Percentiles rank a stretch among this genome's conserved stretches.
phyloP scores from a whole-genome alignment of 2,113 vertebrate genomes.

The Osmerus eperlanus region DNA sequence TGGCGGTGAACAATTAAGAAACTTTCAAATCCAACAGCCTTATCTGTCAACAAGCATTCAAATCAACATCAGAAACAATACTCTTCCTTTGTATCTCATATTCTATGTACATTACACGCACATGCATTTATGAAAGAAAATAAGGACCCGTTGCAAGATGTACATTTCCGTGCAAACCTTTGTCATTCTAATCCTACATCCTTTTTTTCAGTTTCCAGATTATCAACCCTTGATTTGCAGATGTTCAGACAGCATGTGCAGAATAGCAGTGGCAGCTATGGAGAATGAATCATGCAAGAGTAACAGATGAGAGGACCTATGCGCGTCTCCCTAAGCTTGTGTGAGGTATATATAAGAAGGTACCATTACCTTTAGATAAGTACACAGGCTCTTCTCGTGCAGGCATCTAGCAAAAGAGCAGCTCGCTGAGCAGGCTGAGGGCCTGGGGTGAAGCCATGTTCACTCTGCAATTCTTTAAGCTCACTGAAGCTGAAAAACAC shows the following conservation, averaged over 20 bases:
- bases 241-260: neutral
- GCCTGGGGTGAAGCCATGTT: slow-evolving; percentile 47
- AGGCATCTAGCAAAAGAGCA: slow-evolving; percentile 24
- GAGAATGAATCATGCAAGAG: slow-evolving; percentile 17
- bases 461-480: slow-evolving; percentile 59
- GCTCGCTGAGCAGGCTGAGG: slow-evolving; percentile 12
- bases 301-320: neutral
- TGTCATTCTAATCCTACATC: too few species aligned
- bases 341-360: slow-evolving; percentile 22
- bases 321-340: slow-evolving; percentile 15
- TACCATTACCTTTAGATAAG: slow-evolving; percentile 54
- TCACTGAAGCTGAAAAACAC: slow-evolving; percentile 55
- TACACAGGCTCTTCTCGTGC: slow-evolving; percentile 34
- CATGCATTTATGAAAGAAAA: too few species aligned
- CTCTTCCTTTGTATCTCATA: too few species aligned
- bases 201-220: too few species aligned
- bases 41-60: too few species aligned
- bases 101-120: too few species aligned
- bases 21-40: too few species aligned
- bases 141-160: too few species aligned
- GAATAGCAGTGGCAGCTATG: slow-evolving; percentile 3
- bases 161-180: too few species aligned
- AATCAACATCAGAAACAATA: too few species aligned
- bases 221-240: too few species aligned
- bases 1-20: too few species aligned